phyloP scores from a whole-genome alignment of 2,113 vertebrate genomes.

The Pelvicachromis taeniatus region DNA sequence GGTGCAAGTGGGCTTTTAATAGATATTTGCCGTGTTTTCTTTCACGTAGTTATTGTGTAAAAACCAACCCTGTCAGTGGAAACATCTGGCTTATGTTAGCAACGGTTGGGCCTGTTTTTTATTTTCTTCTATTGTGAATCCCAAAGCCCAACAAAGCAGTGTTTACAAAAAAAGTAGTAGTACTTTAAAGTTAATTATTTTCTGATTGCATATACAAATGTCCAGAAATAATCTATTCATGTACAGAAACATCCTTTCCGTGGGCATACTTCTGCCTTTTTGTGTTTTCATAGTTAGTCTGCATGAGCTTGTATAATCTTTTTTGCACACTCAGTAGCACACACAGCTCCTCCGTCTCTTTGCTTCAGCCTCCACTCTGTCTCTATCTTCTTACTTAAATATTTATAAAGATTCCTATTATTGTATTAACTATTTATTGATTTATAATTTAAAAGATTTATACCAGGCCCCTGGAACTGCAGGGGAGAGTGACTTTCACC shows the following conservation, averaged over 20 bases:
- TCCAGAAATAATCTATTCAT: background rate
- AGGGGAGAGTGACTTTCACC: conserved; percentile 72
- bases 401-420: conserved; percentile 92
- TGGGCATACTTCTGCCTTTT: background rate
- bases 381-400: conserved; percentile 80
- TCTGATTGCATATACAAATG: background rate
- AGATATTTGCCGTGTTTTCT: conserved; percentile 1
- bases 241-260: background rate
- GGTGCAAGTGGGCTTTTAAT: conserved; percentile 4
- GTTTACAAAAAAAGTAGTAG: conserved; percentile 4
- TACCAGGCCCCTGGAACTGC: conserved; percentile 77
- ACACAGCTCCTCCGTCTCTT: background rate
- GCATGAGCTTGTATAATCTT: background rate
- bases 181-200: background rate
- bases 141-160: background rate
- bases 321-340: background rate
- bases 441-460: conserved; percentile 99
- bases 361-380: conserved; percentile 52
- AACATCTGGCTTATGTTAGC: conserved; percentile 23
- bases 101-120: background rate
- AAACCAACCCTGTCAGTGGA: conserved; percentile 2
- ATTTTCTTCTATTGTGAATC: background rate
- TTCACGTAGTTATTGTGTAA: background rate
- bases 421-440: conserved; percentile 99
- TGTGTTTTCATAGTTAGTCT: background rate